Evolutionary conservation across 2,797 vertebrate species (phyloP).

Genomic region (Garrulus glandarius): DNA sequence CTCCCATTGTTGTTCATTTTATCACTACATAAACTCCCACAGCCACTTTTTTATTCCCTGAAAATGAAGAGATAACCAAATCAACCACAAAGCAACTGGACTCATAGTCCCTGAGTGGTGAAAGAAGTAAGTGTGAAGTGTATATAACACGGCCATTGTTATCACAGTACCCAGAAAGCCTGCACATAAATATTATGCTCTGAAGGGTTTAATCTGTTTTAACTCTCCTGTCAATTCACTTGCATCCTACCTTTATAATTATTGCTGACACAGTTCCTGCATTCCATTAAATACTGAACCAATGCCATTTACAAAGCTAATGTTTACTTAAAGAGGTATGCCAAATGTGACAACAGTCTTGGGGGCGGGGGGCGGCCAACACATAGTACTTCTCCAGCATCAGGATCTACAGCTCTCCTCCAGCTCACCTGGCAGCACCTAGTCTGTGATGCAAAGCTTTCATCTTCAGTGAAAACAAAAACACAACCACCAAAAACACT

Average conservation of each 20-base stretch:
- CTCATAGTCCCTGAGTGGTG: slow-evolving; percentile 24
- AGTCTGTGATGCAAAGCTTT: neutral
- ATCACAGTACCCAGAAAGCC: slow-evolving; percentile 40
- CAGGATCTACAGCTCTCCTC: neutral
- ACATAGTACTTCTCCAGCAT: neutral
- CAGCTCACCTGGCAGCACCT: neutral
- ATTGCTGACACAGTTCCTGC: neutral
- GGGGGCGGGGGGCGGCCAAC: neutral
- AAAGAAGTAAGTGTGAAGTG: slow-evolving; percentile 71
- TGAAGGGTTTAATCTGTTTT: neutral
- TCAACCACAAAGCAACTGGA: neutral
- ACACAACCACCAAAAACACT: neutral
- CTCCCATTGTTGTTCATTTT: slow-evolving; percentile 36
- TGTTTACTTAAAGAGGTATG: neutral
- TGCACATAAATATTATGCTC: neutral
- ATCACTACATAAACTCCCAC: neutral
- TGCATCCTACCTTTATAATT: neutral
- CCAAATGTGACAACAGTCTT: neutral
- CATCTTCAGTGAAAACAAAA: neutral
- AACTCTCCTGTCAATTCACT: neutral
- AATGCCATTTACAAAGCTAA: neutral
- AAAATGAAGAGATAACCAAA: slow-evolving; percentile 51
- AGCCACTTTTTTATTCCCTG: slow-evolving; percentile 35
- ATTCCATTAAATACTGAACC: neutral
- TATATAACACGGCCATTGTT: slow-evolving; percentile 11